These are phyloP conservation scores for Chaetops frenatus DNA, from an alignment of 2,113 vertebrate species.

Conservation along the genomic window DNA sequence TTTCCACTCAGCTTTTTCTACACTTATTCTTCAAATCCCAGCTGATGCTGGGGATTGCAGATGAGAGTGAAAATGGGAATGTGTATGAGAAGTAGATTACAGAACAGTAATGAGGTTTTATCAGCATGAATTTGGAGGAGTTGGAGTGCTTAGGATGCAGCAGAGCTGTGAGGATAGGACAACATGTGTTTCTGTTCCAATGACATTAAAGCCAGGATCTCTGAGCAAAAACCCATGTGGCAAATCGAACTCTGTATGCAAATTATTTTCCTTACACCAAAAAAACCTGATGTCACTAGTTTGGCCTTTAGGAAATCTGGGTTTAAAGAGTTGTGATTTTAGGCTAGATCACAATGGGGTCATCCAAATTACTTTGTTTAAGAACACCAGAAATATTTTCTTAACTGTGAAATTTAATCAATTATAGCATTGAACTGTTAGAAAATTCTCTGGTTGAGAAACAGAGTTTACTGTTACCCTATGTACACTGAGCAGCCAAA, in stretches of 20 bases:
- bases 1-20: neutral
- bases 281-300: neutral
- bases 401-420: neutral
- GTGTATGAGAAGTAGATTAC: neutral
- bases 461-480: neutral
- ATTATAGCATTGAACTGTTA: neutral
- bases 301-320: neutral
- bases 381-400: neutral
- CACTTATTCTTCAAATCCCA: neutral
- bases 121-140: slow-evolving; percentile 5
- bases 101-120: slow-evolving; percentile 41
- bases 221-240: neutral
- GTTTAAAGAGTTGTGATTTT: neutral
- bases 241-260: neutral
- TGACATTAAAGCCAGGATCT: neutral
- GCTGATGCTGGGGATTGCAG: neutral
- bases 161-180: neutral
- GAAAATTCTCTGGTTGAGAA: neutral
- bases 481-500: neutral
- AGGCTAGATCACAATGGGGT: neutral
- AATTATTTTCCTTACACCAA: neutral
- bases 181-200: neutral
- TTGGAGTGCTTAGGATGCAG: neutral
- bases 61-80: neutral
- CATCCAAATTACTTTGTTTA: neutral